A percentile compares a stretch with the other conserved stretches of the same genome.
Evolutionary conservation across 2,113 vertebrate genomes (phyloP).

Genomic region (Lates calcarifer): DNA sequence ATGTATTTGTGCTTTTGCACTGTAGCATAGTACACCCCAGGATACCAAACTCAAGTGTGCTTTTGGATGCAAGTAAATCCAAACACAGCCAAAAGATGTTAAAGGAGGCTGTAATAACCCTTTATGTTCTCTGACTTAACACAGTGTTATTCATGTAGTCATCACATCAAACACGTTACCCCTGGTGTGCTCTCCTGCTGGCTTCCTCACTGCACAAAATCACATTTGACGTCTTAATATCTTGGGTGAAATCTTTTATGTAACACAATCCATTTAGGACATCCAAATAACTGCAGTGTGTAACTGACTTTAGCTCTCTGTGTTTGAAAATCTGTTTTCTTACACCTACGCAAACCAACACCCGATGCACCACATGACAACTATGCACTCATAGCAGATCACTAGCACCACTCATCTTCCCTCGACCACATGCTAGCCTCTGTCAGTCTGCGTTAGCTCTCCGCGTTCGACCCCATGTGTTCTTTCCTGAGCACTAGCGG

Average conservation of each 20-base stretch:
- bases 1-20: neutral
- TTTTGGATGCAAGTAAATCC: neutral
- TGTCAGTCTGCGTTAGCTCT: slow-evolving; percentile 62
- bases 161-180: slow-evolving; percentile 27
- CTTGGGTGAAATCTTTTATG: neutral
- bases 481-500: slow-evolving; percentile 48
- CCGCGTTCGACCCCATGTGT: slow-evolving; percentile 50
- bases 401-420: slow-evolving; percentile 34
- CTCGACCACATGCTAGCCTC: slow-evolving; percentile 49
- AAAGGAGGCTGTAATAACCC: slow-evolving; percentile 19
- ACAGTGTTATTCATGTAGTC: slow-evolving; percentile 10
- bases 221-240: slow-evolving; percentile 20
- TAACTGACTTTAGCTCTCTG: neutral
- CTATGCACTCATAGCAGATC: slow-evolving; percentile 29
- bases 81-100: neutral
- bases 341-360: slow-evolving; percentile 12
- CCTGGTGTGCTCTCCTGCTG: slow-evolving; percentile 2
- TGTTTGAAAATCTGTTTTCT: slow-evolving; percentile 12
- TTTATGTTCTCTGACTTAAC: slow-evolving; percentile 7
- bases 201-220: slow-evolving; percentile 30
- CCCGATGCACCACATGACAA: slow-evolving; percentile 1
- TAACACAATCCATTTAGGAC: slow-evolving; percentile 9
- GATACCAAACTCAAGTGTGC: neutral
- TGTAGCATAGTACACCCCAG: neutral
- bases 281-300: neutral